Evolutionary conservation across 2,888 invertebrate species (phyloP).

Genomic region (Lithophane socia): DNA sequence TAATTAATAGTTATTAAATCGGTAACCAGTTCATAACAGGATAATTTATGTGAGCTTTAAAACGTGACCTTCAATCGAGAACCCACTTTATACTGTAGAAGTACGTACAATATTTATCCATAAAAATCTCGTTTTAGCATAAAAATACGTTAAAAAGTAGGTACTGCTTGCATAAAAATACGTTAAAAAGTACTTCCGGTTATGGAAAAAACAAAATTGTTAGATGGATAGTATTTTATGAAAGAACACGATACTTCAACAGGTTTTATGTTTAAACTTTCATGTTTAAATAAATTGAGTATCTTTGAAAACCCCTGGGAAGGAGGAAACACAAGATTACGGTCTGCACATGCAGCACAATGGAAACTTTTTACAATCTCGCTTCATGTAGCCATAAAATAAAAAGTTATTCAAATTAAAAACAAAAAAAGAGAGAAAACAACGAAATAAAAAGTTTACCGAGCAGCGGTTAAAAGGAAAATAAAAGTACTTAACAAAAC

Average conservation of each 20-base stretch:
- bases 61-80: conserved; percentile 29
- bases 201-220: not conserved
- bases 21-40: conserved; percentile 31
- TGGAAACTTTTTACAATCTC: conserved; percentile 59
- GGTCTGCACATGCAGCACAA: conserved; percentile 39
- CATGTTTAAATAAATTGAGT: not conserved
- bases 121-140: not conserved
- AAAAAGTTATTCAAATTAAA: conserved; percentile 67
- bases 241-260: conserved; percentile 4
- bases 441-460: conserved; percentile 73
- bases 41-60: conserved; percentile 32
- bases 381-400: conserved; percentile 64
- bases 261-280: not conserved
- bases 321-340: conserved; percentile 18
- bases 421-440: conserved; percentile 64
- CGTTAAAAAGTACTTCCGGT: too few relatives aligned
- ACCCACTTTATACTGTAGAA: not conserved
- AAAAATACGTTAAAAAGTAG: not conserved
- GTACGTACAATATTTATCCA: conserved; percentile 10
- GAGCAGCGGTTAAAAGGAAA: conserved; percentile 72
- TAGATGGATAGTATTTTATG: conserved; percentile 5
- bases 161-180: not conserved
- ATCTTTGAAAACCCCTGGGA: not conserved
- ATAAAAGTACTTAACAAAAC: conserved; percentile 74
- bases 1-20: conserved; percentile 45